These are phyloP conservation scores for Eupithecia dodoneata DNA, from an alignment of 2,888 invertebrate genomes.

Conservation along the genomic window DNA sequence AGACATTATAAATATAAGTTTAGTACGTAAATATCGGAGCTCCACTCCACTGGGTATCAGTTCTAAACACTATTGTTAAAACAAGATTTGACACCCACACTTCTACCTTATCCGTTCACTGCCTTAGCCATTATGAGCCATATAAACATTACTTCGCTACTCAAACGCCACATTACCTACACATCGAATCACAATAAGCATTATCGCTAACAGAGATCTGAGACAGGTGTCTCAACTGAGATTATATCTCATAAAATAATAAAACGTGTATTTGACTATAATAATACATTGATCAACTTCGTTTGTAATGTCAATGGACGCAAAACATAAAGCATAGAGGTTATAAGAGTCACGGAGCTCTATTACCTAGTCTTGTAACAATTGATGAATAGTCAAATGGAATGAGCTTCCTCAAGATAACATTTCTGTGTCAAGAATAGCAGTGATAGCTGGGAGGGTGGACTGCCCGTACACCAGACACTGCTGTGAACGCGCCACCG, in stretches of 20 bases:
- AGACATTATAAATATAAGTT: not conserved
- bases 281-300: not conserved
- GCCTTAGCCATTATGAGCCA: not conserved
- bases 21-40: not conserved
- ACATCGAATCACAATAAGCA: conserved; percentile 13
- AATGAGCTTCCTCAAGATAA: not conserved
- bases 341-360: not conserved
- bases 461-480: too few species aligned
- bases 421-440: not conserved
- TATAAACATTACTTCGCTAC: not conserved
- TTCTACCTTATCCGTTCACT: not conserved
- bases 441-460: too few species aligned
- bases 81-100: conserved; percentile 3
- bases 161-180: not conserved
- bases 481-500: too few species aligned
- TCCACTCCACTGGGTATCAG: not conserved
- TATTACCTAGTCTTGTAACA: not conserved
- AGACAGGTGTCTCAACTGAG: conserved; percentile 16
- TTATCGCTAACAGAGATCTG: conserved; percentile 17
- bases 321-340: not conserved
- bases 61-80: not conserved
- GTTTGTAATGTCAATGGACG: not conserved
- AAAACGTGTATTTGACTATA: not conserved
- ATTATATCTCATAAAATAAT: conserved; percentile 15
- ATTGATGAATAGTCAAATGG: not conserved